Evolutionary conservation across 1,140 invertebrate species (phyloP).

Genomic region (Cydia splendana): DNA sequence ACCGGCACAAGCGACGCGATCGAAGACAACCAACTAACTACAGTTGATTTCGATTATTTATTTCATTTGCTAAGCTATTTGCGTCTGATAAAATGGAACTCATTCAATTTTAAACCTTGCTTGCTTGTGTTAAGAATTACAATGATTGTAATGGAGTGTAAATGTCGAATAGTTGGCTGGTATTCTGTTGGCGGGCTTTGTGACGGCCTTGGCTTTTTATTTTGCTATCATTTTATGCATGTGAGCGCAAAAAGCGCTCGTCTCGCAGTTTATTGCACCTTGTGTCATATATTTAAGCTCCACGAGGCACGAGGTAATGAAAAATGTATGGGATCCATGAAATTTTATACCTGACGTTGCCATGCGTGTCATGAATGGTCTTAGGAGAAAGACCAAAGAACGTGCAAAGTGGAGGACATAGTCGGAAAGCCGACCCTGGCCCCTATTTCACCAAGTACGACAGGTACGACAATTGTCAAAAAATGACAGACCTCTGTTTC

Average conservation of each 20-base stretch:
- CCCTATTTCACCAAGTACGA: no score
- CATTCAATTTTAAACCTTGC: neutral
- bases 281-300: neutral
- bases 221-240: constrained; percentile 13
- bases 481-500: no score
- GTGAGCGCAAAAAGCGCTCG: constrained; percentile 16
- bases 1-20: neutral
- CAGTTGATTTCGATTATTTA: constrained; percentile 21
- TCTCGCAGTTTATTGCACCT: constrained; percentile 5
- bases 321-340: neutral
- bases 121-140: neutral
- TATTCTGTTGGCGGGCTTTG: constrained; percentile 6
- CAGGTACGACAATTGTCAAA: no score
- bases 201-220: constrained; percentile 16
- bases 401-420: no score
- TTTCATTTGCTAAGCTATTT: constrained; percentile 19
- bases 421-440: no score
- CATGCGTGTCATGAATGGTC: no score
- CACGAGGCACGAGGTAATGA: neutral
- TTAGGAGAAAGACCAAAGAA: no score
- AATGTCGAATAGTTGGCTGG: constrained; percentile 21
- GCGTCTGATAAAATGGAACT: neutral
- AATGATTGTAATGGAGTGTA: neutral
- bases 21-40: constrained; percentile 21
- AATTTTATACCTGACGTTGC: neutral